Evolutionary conservation across 2,113 vertebrate species (phyloP).

Genomic region (Boulengeromyrus knoepffleri): DNA sequence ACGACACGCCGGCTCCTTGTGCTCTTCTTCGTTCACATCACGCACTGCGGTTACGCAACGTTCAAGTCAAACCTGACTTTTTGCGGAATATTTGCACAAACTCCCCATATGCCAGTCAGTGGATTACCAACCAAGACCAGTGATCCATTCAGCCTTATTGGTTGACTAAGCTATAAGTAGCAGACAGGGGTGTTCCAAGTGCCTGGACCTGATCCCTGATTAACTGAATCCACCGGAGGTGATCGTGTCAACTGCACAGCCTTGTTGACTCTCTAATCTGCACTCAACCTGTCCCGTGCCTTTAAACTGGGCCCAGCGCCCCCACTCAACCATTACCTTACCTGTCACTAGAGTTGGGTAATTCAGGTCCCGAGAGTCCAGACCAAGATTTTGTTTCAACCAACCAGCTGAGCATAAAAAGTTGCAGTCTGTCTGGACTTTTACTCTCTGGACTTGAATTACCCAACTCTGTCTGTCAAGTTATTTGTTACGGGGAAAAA

Average conservation of each 20-base stretch:
- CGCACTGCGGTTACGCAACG: background rate
- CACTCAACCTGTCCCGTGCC: background rate
- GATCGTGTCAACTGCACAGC: no score
- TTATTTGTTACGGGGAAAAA: background rate
- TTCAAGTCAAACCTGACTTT: conserved; percentile 6
- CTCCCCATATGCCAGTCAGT: background rate
- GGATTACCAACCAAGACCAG: background rate
- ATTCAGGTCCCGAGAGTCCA: no score
- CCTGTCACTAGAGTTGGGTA: background rate
- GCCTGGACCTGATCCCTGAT: background rate
- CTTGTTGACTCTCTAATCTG: background rate
- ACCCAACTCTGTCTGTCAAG: background rate
- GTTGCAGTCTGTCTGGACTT: no score
- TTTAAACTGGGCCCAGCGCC: background rate
- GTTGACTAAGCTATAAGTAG: no score
- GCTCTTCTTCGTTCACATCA: background rate
- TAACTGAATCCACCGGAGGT: background rate
- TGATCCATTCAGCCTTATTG: background rate
- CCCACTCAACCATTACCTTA: background rate
- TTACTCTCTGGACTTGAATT: no score
- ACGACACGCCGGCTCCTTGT: background rate
- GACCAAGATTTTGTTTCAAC: no score
- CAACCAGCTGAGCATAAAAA: no score
- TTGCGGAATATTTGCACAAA: background rate
- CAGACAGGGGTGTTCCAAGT: background rate